Conservation (phyloP, 2,113 vertebrate species). For the Seriola dumerili region DNA sequence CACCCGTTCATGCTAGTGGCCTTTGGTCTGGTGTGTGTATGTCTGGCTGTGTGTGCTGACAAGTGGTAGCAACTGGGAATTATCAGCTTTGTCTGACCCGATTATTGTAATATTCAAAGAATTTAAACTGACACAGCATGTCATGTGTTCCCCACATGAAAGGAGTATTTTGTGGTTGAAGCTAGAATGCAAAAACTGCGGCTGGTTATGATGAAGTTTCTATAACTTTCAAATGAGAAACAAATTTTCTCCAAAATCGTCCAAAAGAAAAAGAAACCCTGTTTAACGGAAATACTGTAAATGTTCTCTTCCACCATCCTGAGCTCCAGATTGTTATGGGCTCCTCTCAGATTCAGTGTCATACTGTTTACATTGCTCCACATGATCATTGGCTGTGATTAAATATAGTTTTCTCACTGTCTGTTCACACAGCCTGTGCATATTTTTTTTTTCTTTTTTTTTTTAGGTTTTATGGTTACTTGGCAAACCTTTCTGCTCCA, state of each 20-base stretch:
- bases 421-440: neutral
- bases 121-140: conserved; percentile 19
- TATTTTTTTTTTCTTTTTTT: neutral
- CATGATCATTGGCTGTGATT: neutral
- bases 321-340: neutral
- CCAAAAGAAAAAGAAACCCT: neutral
- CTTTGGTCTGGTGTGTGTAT: conserved; percentile 1
- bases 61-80: conserved; percentile 12
- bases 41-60: neutral
- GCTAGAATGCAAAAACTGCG: neutral
- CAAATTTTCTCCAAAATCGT: neutral
- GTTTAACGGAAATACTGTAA: neutral
- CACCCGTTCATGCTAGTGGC: neutral
- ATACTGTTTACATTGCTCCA: neutral
- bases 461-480: neutral
- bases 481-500: neutral
- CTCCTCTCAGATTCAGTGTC: neutral
- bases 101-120: conserved; percentile 26
- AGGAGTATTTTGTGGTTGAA: neutral
- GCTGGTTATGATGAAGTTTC: neutral
- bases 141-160: conserved; percentile 10
- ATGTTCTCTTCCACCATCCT: neutral
- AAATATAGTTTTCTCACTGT: neutral
- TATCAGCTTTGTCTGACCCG: conserved; percentile 29
- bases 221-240: neutral